A percentile compares a stretch with the other conserved stretches of the same genome.
Conservation (phyloP, 1,140 invertebrate species). For the Linepithema humile region DNA sequence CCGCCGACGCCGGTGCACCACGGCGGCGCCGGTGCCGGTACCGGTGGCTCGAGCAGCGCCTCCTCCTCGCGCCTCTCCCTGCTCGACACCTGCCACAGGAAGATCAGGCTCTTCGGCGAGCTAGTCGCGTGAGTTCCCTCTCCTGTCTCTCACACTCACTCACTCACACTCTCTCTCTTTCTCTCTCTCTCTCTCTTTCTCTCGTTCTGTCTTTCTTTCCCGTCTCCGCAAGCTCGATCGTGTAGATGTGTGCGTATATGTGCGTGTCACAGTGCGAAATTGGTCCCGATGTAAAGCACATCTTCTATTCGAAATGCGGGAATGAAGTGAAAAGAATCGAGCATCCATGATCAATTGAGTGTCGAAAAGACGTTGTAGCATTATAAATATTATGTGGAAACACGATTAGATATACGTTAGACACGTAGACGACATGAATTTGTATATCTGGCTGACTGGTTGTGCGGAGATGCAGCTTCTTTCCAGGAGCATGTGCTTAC, state of each 20-base stretch:
- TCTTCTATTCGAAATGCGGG: not conserved
- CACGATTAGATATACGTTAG: not conserved
- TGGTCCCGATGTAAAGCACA: constrained; percentile 10
- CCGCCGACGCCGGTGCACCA: constrained; percentile 79
- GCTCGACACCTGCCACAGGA: constrained; percentile 89
- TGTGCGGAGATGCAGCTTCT: constrained; percentile 54
- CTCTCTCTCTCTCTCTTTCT: not conserved
- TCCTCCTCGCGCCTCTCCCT: constrained; percentile 85
- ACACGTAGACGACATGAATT: not conserved
- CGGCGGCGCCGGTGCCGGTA: constrained; percentile 71
- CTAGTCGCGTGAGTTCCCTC: constrained; percentile 88
- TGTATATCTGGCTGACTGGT: not conserved
- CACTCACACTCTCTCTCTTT: too few relatives aligned
- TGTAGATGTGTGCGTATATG: constrained; percentile 55
- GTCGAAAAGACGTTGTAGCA: not conserved
- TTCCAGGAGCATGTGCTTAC: constrained; percentile 66
- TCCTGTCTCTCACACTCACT: too few relatives aligned
- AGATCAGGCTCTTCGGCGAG: constrained; percentile 88
- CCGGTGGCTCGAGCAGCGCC: constrained; percentile 78
- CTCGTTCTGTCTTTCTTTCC: too few relatives aligned
- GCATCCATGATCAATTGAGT: constrained; percentile 1
- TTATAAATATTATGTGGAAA: not conserved
- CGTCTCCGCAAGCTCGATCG: too few relatives aligned
- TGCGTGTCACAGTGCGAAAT: not conserved
- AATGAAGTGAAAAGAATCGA: not conserved